Evolutionary conservation across 2,113 vertebrate species (phyloP).

Genomic region (Thamnaconus septentrionalis): DNA sequence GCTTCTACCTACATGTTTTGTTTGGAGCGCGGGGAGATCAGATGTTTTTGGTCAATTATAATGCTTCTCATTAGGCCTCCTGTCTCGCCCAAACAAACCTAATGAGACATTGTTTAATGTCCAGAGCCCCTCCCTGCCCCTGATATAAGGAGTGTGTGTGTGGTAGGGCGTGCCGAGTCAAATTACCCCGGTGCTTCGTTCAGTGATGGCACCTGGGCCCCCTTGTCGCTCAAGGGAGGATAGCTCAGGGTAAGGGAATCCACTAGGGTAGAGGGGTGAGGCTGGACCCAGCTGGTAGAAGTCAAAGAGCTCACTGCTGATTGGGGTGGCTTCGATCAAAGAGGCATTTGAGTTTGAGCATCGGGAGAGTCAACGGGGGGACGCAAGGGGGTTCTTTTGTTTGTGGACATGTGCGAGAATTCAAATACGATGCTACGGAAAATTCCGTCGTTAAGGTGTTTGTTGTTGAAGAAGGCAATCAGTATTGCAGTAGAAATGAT

Average conservation of each 20-base stretch:
- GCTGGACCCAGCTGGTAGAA: conserved; percentile 85
- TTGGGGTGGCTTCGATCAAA: conserved; percentile 57
- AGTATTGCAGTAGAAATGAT: too few species aligned
- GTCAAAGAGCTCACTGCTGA: conserved; percentile 73
- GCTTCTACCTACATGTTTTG: conserved; percentile 68
- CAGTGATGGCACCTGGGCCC: conserved; percentile 85
- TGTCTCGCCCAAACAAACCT: conserved; percentile 71
- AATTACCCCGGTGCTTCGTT: conserved; percentile 81
- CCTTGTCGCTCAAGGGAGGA: conserved; percentile 73
- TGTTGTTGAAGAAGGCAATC: too few species aligned
- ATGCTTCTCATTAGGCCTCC: conserved; percentile 72
- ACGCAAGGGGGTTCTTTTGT: conserved; percentile 67
- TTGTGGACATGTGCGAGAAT: conserved; percentile 73
- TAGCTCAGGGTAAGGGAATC: conserved; percentile 70
- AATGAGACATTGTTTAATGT: conserved; percentile 85
- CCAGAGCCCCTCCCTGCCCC: conserved; percentile 55
- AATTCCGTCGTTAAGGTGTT: conserved; percentile 44
- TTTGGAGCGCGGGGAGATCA: conserved; percentile 73
- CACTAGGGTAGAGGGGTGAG: conserved; percentile 71
- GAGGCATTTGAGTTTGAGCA: conserved; percentile 39
- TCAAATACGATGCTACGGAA: conserved; percentile 37
- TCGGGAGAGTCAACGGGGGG: conserved; percentile 42
- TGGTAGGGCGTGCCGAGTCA: conserved; percentile 71
- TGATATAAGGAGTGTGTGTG: conserved; percentile 69
- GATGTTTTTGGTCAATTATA: conserved; percentile 76